A percentile compares a stretch with the other conserved stretches of the same genome.
Conservation (phyloP, 2,797 vertebrate genomes). For the Pteropus rufus region DNA sequence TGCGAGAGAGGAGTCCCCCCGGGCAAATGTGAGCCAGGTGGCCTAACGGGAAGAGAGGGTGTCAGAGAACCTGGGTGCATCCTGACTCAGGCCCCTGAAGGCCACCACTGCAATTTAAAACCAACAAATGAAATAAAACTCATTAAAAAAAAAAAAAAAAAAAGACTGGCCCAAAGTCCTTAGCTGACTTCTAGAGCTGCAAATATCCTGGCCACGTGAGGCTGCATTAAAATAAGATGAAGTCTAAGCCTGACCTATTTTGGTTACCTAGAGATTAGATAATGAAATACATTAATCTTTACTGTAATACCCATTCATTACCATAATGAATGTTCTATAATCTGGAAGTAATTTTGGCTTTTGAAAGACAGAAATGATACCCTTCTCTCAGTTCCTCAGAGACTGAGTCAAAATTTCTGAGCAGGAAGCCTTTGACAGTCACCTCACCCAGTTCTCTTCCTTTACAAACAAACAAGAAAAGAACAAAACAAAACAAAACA, state of each 20-base stretch:
- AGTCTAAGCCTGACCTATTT: slow-evolving; percentile 59
- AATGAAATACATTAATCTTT: slow-evolving; percentile 59
- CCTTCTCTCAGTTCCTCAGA: slow-evolving; percentile 31
- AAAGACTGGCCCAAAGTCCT: slow-evolving; percentile 1
- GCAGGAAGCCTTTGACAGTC: not conserved
- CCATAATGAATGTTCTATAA: slow-evolving; percentile 41
- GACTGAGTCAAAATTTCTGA: not conserved
- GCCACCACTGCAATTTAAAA: slow-evolving; percentile 5
- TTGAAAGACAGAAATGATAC: slow-evolving; percentile 51
- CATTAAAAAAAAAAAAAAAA: not conserved
- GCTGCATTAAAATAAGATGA: slow-evolving; percentile 36
- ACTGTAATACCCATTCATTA: slow-evolving; percentile 11
- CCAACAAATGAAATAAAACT: not conserved
- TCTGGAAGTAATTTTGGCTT: slow-evolving; percentile 48
- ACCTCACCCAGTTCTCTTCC: not conserved
- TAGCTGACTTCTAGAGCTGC: slow-evolving; percentile 27
- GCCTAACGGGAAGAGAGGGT: not conserved
- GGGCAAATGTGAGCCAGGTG: not conserved
- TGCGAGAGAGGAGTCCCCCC: not conserved
- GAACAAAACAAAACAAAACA: no score
- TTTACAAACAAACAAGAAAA: not conserved
- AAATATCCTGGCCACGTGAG: not conserved
- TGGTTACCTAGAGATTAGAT: slow-evolving; percentile 38
- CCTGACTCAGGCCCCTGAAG: not conserved
- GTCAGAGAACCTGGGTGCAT: not conserved